Evolutionary conservation across 2,113 vertebrate genomes (phyloP).

Genomic region (Genyomyrus donnyi): DNA sequence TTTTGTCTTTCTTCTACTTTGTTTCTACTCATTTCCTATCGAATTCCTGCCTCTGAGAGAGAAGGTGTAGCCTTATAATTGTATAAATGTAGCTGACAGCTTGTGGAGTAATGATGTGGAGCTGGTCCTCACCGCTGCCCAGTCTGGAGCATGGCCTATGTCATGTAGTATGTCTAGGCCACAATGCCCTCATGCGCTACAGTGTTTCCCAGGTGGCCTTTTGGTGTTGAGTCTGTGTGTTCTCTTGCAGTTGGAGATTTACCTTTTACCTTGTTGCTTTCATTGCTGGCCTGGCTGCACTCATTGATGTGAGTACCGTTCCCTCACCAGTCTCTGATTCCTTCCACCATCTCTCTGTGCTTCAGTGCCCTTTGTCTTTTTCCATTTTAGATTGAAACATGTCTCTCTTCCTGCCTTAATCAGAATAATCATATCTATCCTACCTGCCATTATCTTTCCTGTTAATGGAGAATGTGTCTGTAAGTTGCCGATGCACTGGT

Average conservation of each 20-base stretch:
- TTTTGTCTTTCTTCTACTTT: background rate
- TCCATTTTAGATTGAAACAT: background rate
- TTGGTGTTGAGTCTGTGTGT: constrained; percentile 46
- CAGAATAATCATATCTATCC: background rate
- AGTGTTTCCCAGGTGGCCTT: background rate
- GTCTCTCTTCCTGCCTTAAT: background rate
- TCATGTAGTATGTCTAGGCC: background rate
- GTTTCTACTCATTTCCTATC: background rate
- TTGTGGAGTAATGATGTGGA: background rate
- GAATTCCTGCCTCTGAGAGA: background rate
- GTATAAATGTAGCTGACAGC: background rate
- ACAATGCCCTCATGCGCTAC: background rate
- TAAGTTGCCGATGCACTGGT: background rate
- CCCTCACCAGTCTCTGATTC: background rate
- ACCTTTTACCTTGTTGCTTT: constrained; percentile 93
- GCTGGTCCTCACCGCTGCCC: background rate
- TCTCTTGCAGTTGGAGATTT: constrained; percentile 92
- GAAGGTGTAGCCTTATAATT: background rate
- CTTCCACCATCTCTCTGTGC: background rate
- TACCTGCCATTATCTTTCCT: constrained; percentile 30
- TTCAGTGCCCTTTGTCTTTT: background rate
- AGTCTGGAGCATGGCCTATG: background rate
- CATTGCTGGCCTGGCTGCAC: constrained; percentile 82
- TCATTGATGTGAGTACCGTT: constrained; percentile 77
- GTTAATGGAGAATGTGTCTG: background rate